These are phyloP conservation scores for Rhynchopsitta pachyrhyncha DNA, from an alignment of 2,113 vertebrate genomes.

Conservation along the genomic window DNA sequence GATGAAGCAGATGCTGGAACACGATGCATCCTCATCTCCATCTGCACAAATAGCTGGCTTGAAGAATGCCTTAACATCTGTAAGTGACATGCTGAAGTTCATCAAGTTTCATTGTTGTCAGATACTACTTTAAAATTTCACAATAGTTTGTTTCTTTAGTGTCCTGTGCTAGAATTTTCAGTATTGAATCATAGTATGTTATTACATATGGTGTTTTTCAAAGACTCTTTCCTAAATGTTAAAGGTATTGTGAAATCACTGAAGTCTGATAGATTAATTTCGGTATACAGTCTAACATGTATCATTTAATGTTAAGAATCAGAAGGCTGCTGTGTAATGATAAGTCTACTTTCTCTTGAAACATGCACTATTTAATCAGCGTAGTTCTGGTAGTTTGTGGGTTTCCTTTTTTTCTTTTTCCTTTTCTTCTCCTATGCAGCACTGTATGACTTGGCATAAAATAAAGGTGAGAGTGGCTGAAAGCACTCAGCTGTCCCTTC, in stretches of 20 bases:
- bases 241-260: neutral
- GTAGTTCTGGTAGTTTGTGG: neutral
- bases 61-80: slow-evolving; percentile 89
- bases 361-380: neutral
- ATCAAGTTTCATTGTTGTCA: neutral
- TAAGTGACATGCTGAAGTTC: slow-evolving; percentile 71
- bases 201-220: neutral
- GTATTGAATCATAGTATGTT: neutral
- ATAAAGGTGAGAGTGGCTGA: neutral
- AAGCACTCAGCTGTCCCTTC: neutral
- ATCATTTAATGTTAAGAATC: neutral
- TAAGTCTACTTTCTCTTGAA: neutral
- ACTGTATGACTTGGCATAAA: neutral
- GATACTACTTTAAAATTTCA: neutral
- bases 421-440: neutral
- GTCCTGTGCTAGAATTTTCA: slow-evolving; percentile 7
- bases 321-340: neutral
- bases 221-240: neutral
- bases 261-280: neutral
- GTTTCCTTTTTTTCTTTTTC: neutral
- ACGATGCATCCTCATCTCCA: slow-evolving; percentile 81
- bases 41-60: slow-evolving; percentile 88
- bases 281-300: neutral
- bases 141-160: neutral
- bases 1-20: slow-evolving; percentile 87